Base-by-base conservation (phyloP, 2,113 vertebrate species). In the Globicephala melas region DNA sequence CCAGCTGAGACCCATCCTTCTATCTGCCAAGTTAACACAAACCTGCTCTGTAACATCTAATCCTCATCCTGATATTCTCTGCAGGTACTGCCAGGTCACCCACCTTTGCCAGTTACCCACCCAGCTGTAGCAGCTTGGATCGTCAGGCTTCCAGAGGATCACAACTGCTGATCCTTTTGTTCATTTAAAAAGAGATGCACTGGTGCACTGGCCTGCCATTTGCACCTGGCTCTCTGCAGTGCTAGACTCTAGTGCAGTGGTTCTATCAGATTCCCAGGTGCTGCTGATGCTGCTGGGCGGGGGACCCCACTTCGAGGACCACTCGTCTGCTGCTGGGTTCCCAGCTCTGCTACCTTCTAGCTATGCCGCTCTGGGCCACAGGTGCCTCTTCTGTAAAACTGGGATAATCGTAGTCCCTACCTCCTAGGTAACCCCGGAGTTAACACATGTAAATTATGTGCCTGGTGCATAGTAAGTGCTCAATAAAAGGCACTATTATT, bases 211-310 rank as follows among this genome's bases (percentile, higher is more conserved):
- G 71, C 74, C 41, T 26, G 11, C 33, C 65, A 0, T 44, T 18
- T 33, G 73, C 26, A 11, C 60, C 15, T 3, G 0, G 41, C 50
- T 65, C 38, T 80, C 50, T 1, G 2, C 7, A 14, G 47, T 36
- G 7, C 0, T 3, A 62, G 76, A 60, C 25, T 25, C 25, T 20
- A 20, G 63, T 6, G 1, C 31, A 3, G 7, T 8, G 50, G 33
- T 53, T 55, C 74, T 85, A 7, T n/a, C 36, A 67, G 5, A 41
- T 36, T 60, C 20, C 71, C 71, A 60, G 68, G n/a, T 28, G 82
- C 6, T 33, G 76, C 55, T 31, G 44, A 21, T 7, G 8, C 82
- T n/a, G 44, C 38, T 21, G 63, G 60, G 18, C 15, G 7, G 0
- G 68, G 68, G 25, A 47, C 58, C 47, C 33, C 8, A 20, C 31